Percentiles rank a stretch among this genome's conserved stretches.
Conservation (phyloP, 2,797 vertebrate genomes). For the Poecile montanus region DNA sequence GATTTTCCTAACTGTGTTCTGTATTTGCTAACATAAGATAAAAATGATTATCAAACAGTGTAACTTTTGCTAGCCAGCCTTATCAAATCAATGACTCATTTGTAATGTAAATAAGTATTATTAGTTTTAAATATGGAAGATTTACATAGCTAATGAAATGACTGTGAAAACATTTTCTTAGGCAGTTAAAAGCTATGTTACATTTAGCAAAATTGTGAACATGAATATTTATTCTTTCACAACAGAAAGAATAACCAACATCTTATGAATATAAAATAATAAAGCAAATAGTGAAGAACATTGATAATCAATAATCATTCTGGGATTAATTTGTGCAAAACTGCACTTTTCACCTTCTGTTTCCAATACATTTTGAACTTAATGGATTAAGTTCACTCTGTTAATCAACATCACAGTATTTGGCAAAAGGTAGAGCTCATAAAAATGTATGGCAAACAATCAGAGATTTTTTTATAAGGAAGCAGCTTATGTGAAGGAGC, state of each 20-base stretch:
- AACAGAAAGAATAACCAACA: constrained; percentile 40
- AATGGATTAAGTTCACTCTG: background rate
- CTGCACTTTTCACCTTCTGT: background rate
- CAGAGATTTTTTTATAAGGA: background rate
- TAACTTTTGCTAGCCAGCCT: constrained; percentile 27
- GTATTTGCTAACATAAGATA: constrained; percentile 5
- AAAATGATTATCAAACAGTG: constrained; percentile 2
- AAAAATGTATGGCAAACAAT: background rate
- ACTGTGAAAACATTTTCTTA: constrained; percentile 22
- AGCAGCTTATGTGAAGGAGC: background rate
- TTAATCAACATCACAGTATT: background rate
- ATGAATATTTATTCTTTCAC: constrained; percentile 47
- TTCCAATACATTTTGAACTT: background rate
- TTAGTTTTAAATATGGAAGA: constrained; percentile 29
- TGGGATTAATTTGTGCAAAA: background rate
- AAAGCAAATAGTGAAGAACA: constrained; percentile 6
- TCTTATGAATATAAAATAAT: constrained; percentile 1
- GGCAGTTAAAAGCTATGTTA: background rate
- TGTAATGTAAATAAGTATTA: constrained; percentile 42
- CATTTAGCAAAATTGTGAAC: constrained; percentile 34
- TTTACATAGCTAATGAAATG: constrained; percentile 44
- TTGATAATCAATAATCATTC: background rate
- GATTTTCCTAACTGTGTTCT: background rate
- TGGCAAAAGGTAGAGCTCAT: background rate
- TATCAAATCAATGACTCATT: constrained; percentile 37